These are phyloP conservation scores for Drosophila leontia DNA, from an alignment of 1,140 invertebrate genomes.

Conservation along the genomic window DNA sequence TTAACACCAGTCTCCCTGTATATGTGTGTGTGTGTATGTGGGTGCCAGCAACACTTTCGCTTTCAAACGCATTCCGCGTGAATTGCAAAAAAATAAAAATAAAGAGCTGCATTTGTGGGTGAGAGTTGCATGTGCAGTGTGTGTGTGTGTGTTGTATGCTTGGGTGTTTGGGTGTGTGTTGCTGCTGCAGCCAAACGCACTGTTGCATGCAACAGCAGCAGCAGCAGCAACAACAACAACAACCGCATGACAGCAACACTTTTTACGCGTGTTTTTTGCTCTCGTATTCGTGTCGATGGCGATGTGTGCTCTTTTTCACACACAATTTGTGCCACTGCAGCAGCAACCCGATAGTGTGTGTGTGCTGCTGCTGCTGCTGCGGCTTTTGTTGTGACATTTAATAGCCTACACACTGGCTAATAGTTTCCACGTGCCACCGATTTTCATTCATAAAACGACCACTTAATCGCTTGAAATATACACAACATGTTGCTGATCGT, in stretches of 20 bases:
- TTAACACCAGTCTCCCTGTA: slow-evolving; percentile 63
- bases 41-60: slow-evolving; percentile 72
- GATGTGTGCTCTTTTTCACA: slow-evolving; percentile 71
- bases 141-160: slow-evolving; percentile 23
- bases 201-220: slow-evolving; percentile 68
- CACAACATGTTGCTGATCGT: slow-evolving; percentile 50
- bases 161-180: slow-evolving; percentile 3
- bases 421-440: slow-evolving; percentile 77
- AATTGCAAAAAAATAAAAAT: slow-evolving; percentile 67
- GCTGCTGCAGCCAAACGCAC: slow-evolving; percentile 70
- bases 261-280: slow-evolving; percentile 74
- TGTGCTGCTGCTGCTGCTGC: slow-evolving; percentile 33
- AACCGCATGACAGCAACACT: slow-evolving; percentile 71
- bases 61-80: slow-evolving; percentile 79
- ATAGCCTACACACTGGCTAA: slow-evolving; percentile 73
- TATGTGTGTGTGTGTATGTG: slow-evolving; percentile 18
- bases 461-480: slow-evolving; percentile 35
- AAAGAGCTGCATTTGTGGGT: slow-evolving; percentile 54
- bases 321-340: slow-evolving; percentile 69
- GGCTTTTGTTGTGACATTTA: slow-evolving; percentile 76
- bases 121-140: slow-evolving; percentile 41
- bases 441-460: slow-evolving; percentile 75
- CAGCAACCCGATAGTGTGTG: slow-evolving; percentile 22
- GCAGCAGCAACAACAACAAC: slow-evolving; percentile 32
- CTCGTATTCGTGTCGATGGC: slow-evolving; percentile 25